Evolutionary conservation across 1,140 invertebrate genomes (phyloP), one percentile per base, ranked within the genome.

Genomic region (Trinorchestia longiramus): DNA sequence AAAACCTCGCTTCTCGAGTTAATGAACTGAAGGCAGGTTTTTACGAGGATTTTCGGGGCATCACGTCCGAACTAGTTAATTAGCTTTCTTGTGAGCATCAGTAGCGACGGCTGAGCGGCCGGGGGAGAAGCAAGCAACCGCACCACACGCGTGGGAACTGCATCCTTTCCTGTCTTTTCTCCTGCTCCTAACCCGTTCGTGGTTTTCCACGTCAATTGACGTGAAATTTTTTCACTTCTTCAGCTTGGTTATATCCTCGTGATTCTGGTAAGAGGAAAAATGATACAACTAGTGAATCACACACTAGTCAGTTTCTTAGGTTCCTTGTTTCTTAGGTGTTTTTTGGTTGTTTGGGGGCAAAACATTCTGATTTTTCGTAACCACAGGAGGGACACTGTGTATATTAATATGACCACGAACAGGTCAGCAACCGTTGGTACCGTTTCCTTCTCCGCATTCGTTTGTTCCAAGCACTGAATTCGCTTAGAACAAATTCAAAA

Each of bases 11-110:
- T 36, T 90, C 88, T 90, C 41, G 88, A 90, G 88, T 90, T 90
- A 90, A 90, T 90, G 88, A 90, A 90, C 88, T 90, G 88, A 43
- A 90, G 41, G 88, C n/a, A 28, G 88, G 28, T 90, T 90, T 90
- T 90, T 90, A 42, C 43, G 41, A 90, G 62, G 88, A 90, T 90
- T 90, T 90, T 90, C 11, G n/a, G 88, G 43, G 88, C 88, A 90
- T 90, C 88, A 90, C 88, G 88, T 90, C 88, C 41, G n/a, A 90
- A 43, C 88, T 90, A 11, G 88, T 90, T 90, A 90, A 90, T 90
- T 90, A 90, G 43, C 41, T 90, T 90, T 90, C 88, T 90, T 90
- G 88, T 43, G 88, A 42, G 88, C 88, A 42, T 41, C 88, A 42
- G 88, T 41, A 90, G 88, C 43, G 41, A 42, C 43, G 88, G 41